A percentile compares a stretch with the other conserved stretches of the same genome.
Evolutionary conservation across 2,797 vertebrate species (phyloP).

Genomic region (Phrynocephalus forsythii): DNA sequence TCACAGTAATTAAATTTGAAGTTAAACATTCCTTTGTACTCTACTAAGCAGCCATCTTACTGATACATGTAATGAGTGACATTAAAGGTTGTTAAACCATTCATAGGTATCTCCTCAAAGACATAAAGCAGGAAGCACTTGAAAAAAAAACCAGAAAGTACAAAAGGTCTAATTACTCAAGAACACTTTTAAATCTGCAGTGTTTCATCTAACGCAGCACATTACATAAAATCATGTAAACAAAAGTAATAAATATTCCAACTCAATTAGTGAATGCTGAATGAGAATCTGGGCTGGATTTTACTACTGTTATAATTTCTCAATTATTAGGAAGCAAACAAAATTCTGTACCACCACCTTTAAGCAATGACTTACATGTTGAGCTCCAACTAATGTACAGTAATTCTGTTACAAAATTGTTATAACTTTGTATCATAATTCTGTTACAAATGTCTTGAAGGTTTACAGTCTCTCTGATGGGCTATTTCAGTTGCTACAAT

Average conservation of each 20-base stretch:
- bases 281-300: neutral
- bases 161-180: neutral
- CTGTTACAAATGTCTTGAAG: conserved; percentile 14
- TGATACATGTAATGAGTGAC: neutral
- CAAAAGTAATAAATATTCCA: neutral
- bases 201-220: neutral
- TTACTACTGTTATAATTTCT: conserved; percentile 24
- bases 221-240: conserved; percentile 21
- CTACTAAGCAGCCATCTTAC: neutral
- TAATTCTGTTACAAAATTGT: conserved; percentile 37
- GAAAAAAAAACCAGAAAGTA: neutral
- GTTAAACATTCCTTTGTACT: neutral
- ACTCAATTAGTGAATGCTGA: conserved; percentile 21
- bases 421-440: too few species aligned
- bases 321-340: conserved; percentile 53
- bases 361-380: conserved; percentile 5
- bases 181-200: conserved; percentile 2
- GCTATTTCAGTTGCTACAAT: conserved; percentile 16
- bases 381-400: neutral
- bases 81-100: too few species aligned
- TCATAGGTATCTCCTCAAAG: too few species aligned
- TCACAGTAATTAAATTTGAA: neutral
- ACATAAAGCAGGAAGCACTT: neutral
- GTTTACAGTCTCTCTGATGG: conserved; percentile 13
- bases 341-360: neutral